These are phyloP conservation scores for Papilio xuthus DNA, from an alignment of 1,140 invertebrate species.

Conservation along the genomic window DNA sequence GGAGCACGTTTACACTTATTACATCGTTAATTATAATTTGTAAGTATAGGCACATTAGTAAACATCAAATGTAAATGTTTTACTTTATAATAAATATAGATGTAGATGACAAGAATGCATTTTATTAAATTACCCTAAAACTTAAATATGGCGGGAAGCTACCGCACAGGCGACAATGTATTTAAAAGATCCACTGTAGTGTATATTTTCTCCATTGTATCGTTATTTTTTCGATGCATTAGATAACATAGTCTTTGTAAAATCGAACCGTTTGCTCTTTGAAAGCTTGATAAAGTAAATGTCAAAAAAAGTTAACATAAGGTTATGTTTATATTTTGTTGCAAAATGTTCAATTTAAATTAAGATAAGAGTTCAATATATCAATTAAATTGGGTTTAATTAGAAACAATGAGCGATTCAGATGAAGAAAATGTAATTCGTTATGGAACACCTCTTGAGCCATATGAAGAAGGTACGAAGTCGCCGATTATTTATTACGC, in stretches of 20 bases:
- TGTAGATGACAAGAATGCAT: background rate
- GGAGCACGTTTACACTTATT: background rate
- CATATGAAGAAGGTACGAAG: constrained; percentile 87
- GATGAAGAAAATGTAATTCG: constrained; percentile 85
- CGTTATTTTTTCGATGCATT: background rate
- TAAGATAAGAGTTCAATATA: background rate
- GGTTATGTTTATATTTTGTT: constrained; percentile 30
- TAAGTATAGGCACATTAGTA: background rate
- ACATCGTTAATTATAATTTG: background rate
- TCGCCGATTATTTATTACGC: background rate
- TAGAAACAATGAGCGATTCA: constrained; percentile 60
- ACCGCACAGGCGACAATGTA: background rate
- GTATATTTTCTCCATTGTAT: background rate
- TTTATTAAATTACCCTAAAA: background rate
- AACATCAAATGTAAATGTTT: background rate
- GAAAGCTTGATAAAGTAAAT: background rate
- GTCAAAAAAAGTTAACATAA: background rate
- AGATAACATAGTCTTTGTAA: background rate
- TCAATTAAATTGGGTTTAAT: background rate
- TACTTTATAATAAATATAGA: background rate
- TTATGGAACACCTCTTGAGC: constrained; percentile 89
- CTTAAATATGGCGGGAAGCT: background rate
- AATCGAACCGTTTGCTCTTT: background rate
- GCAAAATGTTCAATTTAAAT: constrained; percentile 8
- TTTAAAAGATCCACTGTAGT: background rate